phyloP scores from a whole-genome alignment of 2,888 invertebrate genomes.

The Eretmocerus hayati region DNA sequence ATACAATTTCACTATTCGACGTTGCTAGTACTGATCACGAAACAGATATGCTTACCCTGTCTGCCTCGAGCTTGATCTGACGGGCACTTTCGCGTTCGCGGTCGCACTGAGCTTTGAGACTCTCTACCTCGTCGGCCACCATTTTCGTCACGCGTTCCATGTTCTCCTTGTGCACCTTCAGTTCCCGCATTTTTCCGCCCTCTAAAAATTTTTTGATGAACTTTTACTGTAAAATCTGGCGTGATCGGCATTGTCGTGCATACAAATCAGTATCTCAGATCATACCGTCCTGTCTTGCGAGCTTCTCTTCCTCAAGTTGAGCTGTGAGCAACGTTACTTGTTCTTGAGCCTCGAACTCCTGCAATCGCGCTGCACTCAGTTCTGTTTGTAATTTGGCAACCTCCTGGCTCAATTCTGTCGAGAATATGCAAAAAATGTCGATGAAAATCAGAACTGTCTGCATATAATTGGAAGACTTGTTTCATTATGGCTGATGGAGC shows the following conservation, averaged over 20 bases:
- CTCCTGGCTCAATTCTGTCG: conserved; percentile 55
- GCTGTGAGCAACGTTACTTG: conserved; percentile 43
- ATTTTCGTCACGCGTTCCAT: conserved; percentile 60
- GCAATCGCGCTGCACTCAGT: conserved; percentile 55
- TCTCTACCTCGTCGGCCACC: conserved; percentile 59
- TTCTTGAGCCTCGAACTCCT: conserved; percentile 68
- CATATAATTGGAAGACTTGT: too few relatives aligned
- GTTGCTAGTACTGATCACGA: background rate
- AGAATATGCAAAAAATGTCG: too few relatives aligned
- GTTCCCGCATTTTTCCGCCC: conserved; percentile 31
- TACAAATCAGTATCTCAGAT: too few relatives aligned
- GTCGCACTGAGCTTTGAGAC: conserved; percentile 57
- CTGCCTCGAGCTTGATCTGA: conserved; percentile 44
- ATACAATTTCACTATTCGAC: background rate
- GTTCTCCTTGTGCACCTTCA: conserved; percentile 51
- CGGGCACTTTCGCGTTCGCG: conserved; percentile 55
- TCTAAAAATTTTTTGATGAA: conserved; percentile 26
- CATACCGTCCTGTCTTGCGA: conserved; percentile 35
- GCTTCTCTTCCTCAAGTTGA: conserved; percentile 53
- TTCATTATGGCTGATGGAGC: too few relatives aligned
- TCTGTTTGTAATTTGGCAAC: conserved; percentile 63
- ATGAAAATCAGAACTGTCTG: too few relatives aligned
- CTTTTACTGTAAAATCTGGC: too few relatives aligned
- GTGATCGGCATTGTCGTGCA: too few relatives aligned
- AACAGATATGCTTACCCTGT: conserved; percentile 40